A percentile compares a stretch with the other conserved stretches of the same genome.
phyloP scores from a whole-genome alignment of 1,140 invertebrate genomes.

The Euborellia annulipes region DNA sequence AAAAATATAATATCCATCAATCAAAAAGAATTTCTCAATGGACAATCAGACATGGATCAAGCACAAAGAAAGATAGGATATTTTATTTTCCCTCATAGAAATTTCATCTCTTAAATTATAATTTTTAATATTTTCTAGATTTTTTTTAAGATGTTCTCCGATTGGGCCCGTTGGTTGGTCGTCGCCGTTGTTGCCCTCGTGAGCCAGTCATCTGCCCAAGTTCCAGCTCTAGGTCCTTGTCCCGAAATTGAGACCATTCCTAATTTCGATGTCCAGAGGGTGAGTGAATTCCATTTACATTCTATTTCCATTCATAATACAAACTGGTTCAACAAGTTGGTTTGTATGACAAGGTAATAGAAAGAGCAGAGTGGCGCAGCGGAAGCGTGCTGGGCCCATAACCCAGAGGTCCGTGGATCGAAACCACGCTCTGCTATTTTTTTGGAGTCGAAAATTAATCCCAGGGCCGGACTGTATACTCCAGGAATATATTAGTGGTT shows the following conservation, averaged over 20 bases:
- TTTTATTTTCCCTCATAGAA: too few species aligned
- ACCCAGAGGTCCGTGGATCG: slow-evolving; percentile 95
- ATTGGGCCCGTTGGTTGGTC: not conserved
- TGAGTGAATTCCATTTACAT: slow-evolving; percentile 23
- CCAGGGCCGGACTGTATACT: too few species aligned
- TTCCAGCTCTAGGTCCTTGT: slow-evolving; percentile 45
- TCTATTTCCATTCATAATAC: not conserved
- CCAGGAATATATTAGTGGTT: too few species aligned
- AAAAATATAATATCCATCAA: too few species aligned
- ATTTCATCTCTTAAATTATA: too few species aligned
- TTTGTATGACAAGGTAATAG: too few species aligned
- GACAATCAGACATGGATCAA: too few species aligned
- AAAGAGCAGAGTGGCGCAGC: slow-evolving; percentile 94
- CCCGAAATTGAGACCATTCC: slow-evolving; percentile 40
- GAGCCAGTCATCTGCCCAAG: slow-evolving; percentile 25
- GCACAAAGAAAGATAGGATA: too few species aligned
- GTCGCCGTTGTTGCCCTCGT: not conserved
- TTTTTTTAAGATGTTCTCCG: not conserved
- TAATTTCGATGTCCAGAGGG: slow-evolving; percentile 37
- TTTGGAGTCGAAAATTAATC: too few species aligned
- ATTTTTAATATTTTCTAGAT: too few species aligned
- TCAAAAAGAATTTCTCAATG: too few species aligned
- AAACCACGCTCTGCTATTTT: slow-evolving; percentile 77
- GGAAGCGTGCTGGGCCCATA: slow-evolving; percentile 97
- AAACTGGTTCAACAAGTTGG: too few species aligned